A percentile compares a stretch with the other conserved stretches of the same genome.
phyloP scores from a whole-genome alignment of 2,113 vertebrate species.

The Anas platyrhynchos region DNA sequence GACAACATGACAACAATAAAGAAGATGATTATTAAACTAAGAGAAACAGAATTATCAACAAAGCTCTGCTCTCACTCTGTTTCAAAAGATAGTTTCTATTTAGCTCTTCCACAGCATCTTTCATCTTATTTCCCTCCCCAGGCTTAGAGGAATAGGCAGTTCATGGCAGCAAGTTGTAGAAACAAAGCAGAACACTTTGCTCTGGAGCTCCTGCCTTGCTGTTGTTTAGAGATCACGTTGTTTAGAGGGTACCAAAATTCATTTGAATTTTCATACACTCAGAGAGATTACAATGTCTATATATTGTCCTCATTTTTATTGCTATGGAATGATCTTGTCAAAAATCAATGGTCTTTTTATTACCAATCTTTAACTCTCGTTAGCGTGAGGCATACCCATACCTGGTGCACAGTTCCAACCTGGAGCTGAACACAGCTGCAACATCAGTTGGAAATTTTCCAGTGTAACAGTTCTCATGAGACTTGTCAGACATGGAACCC shows the following conservation, averaged over 20 bases:
- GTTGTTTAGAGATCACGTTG: background rate
- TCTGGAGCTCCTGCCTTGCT: background rate
- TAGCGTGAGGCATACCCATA: accelerated
- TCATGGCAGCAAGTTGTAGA: background rate
- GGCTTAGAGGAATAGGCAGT: background rate
- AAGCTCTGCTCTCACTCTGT: background rate
- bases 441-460: background rate
- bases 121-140: background rate
- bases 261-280: background rate
- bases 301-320: background rate
- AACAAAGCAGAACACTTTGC: background rate
- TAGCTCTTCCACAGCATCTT: background rate
- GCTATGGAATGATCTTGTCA: background rate
- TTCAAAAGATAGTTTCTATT: background rate
- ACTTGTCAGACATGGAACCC: background rate
- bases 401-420: background rate
- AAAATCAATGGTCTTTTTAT: background rate
- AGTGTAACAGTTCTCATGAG: background rate
- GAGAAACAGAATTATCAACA: background rate
- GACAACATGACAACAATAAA: background rate
- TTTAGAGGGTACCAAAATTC: background rate
- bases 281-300: background rate
- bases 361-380: accelerated
- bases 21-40: background rate
- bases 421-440: background rate